Conservation (phyloP, 2,797 vertebrate genomes). For the Crax fasciolata region DNA sequence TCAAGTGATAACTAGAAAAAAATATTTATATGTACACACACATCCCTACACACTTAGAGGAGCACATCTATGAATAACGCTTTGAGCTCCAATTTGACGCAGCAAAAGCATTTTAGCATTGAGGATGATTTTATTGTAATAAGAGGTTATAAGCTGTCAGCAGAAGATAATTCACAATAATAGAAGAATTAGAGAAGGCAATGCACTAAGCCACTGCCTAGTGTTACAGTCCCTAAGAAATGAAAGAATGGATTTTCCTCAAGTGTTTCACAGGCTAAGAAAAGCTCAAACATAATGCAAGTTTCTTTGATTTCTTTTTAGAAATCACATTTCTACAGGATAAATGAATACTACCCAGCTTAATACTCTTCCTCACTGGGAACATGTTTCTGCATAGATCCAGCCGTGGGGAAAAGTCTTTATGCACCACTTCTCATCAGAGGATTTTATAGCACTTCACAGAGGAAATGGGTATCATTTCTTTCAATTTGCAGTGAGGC, state of each 20-base stretch:
- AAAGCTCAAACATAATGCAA: slow-evolving; percentile 2
- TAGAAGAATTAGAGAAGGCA: slow-evolving; percentile 23
- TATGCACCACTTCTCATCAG: neutral
- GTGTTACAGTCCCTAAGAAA: neutral
- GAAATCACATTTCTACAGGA: neutral
- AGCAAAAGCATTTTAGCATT: neutral
- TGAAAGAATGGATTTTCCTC: neutral
- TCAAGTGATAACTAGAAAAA: neutral
- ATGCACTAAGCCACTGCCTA: neutral
- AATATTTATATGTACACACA: neutral
- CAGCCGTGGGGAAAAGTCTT: neutral
- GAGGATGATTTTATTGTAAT: neutral
- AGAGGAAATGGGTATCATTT: neutral
- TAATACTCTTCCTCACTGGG: neutral
- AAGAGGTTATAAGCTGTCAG: neutral
- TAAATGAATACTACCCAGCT: neutral
- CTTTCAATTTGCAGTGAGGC: neutral
- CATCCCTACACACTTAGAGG: neutral
- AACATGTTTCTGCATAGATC: neutral
- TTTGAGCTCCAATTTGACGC: neutral
- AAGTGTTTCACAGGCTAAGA: neutral
- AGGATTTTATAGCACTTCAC: neutral
- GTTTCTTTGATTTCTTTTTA: neutral
- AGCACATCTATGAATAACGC: neutral
- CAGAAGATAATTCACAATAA: slow-evolving; percentile 37